phyloP scores from a whole-genome alignment of 2,888 invertebrate genomes.

The Ptychoptera contaminata region DNA sequence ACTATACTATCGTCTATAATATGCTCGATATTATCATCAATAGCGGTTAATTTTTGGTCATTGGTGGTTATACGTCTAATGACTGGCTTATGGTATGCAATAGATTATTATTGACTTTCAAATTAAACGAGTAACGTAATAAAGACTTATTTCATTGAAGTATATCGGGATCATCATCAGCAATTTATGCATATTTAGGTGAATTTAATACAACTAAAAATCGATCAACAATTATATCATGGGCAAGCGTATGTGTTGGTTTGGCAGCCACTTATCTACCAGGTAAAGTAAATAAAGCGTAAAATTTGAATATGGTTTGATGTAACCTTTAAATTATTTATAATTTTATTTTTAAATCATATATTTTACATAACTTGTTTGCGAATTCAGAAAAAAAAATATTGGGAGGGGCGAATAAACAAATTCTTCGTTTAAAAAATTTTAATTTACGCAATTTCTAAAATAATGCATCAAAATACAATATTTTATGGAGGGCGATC shows the following conservation, averaged over 20 bases:
- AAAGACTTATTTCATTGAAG: conserved; percentile 17
- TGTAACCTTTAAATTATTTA: background rate
- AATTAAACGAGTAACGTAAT: no score
- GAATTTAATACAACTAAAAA: conserved; percentile 27
- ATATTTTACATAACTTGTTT: no score
- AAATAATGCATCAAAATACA: no score
- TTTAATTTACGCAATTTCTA: no score
- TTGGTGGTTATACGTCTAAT: conserved; percentile 36
- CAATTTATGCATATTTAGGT: conserved; percentile 30
- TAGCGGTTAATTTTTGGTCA: conserved; percentile 33
- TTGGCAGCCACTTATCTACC: conserved; percentile 23
- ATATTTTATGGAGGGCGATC: no score
- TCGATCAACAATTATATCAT: conserved; percentile 26
- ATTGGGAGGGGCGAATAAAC: background rate
- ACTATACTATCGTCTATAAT: conserved; percentile 33
- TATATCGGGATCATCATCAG: conserved; percentile 29
- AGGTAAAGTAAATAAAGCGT: conserved; percentile 14
- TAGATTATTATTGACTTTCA: background rate
- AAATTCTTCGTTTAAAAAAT: no score
- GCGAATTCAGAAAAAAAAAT: background rate
- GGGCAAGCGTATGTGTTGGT: conserved; percentile 28
- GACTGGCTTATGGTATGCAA: conserved; percentile 37
- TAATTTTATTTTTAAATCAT: no score
- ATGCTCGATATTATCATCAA: conserved; percentile 34
- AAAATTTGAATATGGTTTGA: background rate